A percentile compares a stretch with the other conserved stretches of the same genome.
phyloP scores from a whole-genome alignment of 1,140 invertebrate species.

The Papilio dardanus region DNA sequence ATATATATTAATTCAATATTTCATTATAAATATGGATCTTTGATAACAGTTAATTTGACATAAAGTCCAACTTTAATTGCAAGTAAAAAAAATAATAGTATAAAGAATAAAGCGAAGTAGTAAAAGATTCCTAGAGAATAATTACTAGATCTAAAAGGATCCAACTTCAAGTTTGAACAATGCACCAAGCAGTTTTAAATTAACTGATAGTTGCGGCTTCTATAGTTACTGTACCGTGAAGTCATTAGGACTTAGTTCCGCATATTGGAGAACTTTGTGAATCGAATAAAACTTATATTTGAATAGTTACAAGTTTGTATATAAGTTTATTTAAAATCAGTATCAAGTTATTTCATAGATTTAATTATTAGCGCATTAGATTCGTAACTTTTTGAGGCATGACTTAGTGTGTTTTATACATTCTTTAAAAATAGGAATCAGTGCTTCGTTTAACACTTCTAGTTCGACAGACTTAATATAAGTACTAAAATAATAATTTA shows the following conservation, averaged over 20 bases:
- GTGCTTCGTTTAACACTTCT: too few species aligned
- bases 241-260: conserved; percentile 29
- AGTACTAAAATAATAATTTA: too few species aligned
- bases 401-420: too few species aligned
- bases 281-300: conserved; percentile 7
- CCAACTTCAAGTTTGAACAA: conserved; percentile 23
- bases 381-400: too few species aligned
- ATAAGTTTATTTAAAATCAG: not conserved
- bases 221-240: conserved; percentile 27
- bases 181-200: conserved; percentile 31
- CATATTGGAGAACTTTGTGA: conserved; percentile 1
- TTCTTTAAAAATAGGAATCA: too few species aligned
- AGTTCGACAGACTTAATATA: too few species aligned
- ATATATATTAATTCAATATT: too few species aligned
- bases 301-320: not conserved
- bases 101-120: conserved; percentile 5
- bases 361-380: too few species aligned
- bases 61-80: not conserved
- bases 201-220: conserved; percentile 32
- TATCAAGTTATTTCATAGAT: too few species aligned
- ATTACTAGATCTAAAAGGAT: conserved; percentile 11
- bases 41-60: not conserved
- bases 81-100: not conserved
- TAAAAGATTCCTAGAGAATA: conserved; percentile 21
- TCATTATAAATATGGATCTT: too few species aligned